phyloP scores from a whole-genome alignment of 2,113 vertebrate species.

The Microcebus tavaratra region DNA sequence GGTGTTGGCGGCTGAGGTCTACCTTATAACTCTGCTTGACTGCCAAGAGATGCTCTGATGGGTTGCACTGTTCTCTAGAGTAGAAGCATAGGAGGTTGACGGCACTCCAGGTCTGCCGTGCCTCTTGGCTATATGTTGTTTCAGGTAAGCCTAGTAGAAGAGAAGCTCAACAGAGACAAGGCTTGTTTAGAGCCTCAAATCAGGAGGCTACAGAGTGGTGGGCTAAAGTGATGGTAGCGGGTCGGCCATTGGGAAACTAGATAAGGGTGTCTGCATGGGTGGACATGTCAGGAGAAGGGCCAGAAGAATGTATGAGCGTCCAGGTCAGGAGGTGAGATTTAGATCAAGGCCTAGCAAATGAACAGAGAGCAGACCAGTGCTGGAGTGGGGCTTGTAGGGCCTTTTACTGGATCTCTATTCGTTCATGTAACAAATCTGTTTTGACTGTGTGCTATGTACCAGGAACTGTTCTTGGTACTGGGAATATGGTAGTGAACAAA shows the following conservation, averaged over 20 bases:
- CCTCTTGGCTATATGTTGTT: too few species aligned
- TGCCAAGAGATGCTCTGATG: background rate
- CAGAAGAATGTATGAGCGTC: background rate
- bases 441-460: background rate
- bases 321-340: background rate
- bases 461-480: background rate
- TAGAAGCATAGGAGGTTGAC: background rate
- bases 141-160: background rate
- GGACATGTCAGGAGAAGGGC: background rate
- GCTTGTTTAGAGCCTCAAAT: background rate
- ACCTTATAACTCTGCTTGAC: background rate
- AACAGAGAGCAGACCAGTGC: background rate
- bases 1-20: background rate
- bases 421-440: background rate
- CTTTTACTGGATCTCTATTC: background rate
- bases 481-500: background rate
- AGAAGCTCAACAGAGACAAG: background rate
- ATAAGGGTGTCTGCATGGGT: background rate
- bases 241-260: background rate
- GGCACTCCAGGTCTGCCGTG: background rate
- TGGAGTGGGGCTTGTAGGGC: too few species aligned
- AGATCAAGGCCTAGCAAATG: background rate
- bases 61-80: background rate
- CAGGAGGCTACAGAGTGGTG: background rate
- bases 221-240: background rate